Evolutionary conservation across 2,888 invertebrate genomes (phyloP), one percentile per base, ranked within the genome.

Genomic region (Pycnomerus fuliginosus): DNA sequence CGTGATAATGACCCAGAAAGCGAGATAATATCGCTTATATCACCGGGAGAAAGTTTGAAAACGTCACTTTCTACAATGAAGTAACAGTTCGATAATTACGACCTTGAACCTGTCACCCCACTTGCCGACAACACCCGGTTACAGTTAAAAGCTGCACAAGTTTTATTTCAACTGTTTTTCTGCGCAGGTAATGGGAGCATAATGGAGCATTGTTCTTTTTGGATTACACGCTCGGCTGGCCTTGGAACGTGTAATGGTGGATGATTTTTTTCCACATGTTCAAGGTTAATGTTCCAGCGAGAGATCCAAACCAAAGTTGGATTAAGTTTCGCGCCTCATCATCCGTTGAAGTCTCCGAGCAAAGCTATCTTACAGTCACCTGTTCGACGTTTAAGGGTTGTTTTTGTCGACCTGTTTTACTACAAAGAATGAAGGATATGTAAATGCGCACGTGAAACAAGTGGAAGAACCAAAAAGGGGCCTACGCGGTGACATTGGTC

Each of bases 201-300:
- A 62, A 63, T 61, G 53, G 62, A 60, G 60, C 62, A 63, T 64
- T 65, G 64, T 65, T 64, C 63, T 59, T 59, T 61, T 53, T 40
- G 50, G 54, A 55, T 56, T 57, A 55, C 54, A 56, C 51, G 56
- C 49, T 53, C 52, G 30, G 44, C 44, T 62, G 55, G 54, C 65
- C 63, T 65, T 65, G 61, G 48, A 51, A 45, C 46, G 42, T 39
- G 40, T 35, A 43, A 44, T 44, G 37, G 44, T 48, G 48, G 48
- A 41, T 36, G 49, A 37, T 42, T 46, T 43, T 42, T 44, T 23
- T 16, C 8, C 27, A 13, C 41, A 34, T 20, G 37, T 37, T 37
- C 29, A 43, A 43, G 43, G 35, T 29, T 43, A 17, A 24, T 10
- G 3, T 32, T 32, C 15, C 8, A 8, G 4, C 8, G 10, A 27